phyloP scores from a whole-genome alignment of 2,888 invertebrate genomes.

The Drosophila meridiana region DNA sequence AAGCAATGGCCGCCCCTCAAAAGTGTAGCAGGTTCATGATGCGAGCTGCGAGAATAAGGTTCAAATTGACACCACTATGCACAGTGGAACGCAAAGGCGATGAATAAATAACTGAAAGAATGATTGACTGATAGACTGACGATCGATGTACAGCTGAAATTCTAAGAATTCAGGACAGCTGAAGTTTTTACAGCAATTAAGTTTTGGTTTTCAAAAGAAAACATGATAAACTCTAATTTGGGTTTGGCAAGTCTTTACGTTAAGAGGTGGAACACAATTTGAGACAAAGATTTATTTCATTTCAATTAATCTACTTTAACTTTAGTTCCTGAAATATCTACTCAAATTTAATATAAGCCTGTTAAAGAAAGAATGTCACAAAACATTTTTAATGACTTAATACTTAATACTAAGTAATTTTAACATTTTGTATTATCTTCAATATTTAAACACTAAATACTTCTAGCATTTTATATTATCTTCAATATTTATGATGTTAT shows the following conservation, averaged over 20 bases:
- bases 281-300: no score
- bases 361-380: no score
- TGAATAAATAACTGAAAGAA: background rate
- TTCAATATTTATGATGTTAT: background rate
- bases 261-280: background rate
- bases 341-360: no score
- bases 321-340: no score
- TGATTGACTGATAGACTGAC: background rate
- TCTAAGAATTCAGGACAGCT: no score
- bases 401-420: no score
- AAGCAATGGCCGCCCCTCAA: constrained; percentile 15
- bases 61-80: constrained; percentile 48
- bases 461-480: background rate
- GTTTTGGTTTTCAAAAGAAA: no score
- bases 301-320: no score
- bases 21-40: constrained; percentile 25
- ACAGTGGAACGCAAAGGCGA: constrained; percentile 27
- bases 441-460: background rate
- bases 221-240: no score
- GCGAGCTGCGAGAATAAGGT: constrained; percentile 1
- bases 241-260: background rate
- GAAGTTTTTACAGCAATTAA: background rate
- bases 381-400: no score
- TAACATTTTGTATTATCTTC: background rate
- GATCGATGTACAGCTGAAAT: background rate